A percentile compares a stretch with the other conserved stretches of the same genome.
These are phyloP conservation scores for Agelaius phoeniceus DNA, from an alignment of 2,113 vertebrate genomes.

Conservation along the genomic window DNA sequence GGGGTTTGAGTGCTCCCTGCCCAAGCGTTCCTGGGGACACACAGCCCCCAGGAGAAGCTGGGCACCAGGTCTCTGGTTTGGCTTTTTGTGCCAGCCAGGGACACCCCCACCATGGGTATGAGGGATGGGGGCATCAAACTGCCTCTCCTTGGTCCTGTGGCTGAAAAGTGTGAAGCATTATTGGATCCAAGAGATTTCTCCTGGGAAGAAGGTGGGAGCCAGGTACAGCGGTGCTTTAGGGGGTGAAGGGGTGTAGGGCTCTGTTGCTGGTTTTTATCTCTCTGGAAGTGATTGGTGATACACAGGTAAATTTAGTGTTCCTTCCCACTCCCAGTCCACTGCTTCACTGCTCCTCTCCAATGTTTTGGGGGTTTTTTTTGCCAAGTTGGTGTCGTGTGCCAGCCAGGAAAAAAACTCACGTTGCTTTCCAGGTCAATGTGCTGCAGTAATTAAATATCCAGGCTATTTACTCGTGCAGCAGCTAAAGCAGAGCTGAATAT, in stretches of 20 bases:
- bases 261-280: not conserved
- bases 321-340: not conserved
- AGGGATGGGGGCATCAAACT: accelerated
- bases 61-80: not conserved
- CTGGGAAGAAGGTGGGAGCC: not conserved
- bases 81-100: not conserved
- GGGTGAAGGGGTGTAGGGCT: accelerated
- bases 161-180: accelerated
- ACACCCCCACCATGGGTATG: accelerated
- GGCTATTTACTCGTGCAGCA: not conserved
- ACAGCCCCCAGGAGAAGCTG: not conserved
- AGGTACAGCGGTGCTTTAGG: not conserved
- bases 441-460: not conserved
- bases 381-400: not conserved
- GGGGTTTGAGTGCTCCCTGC: not conserved
- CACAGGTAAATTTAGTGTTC: not conserved
- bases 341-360: not conserved
- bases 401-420: not conserved
- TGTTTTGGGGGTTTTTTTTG: not conserved
- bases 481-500: not conserved
- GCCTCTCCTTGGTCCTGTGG: accelerated
- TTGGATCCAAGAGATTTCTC: not conserved
- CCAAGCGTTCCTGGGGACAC: no score
- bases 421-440: not conserved
- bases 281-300: not conserved